A percentile compares a stretch with the other conserved stretches of the same genome.
Evolutionary conservation across 2,888 invertebrate species (phyloP).

Genomic region (Thelaira solivaga): DNA sequence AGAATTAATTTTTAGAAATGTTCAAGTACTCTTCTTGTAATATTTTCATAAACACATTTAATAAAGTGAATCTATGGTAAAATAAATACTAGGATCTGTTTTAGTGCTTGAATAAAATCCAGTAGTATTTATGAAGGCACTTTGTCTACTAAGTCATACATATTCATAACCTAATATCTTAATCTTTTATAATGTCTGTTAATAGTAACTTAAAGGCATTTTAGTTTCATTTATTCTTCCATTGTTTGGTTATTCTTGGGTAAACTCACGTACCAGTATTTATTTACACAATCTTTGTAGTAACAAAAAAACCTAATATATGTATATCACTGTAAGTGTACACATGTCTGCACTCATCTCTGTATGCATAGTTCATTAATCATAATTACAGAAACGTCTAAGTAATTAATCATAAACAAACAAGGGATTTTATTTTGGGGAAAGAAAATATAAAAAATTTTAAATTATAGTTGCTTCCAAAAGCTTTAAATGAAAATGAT

Average conservation of each 20-base stretch:
- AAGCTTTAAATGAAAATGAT: background rate
- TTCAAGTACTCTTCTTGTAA: too few relatives aligned
- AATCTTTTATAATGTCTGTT: constrained; percentile 45
- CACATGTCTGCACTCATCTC: background rate
- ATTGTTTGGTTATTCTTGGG: background rate
- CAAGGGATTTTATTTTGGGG: background rate
- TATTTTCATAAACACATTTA: too few relatives aligned
- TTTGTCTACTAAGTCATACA: background rate
- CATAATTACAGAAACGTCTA: constrained; percentile 49
- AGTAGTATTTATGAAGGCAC: background rate
- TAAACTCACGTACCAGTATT: background rate
- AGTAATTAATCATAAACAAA: constrained; percentile 54
- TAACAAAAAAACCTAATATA: background rate
- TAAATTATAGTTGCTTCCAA: background rate
- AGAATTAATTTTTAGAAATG: too few relatives aligned
- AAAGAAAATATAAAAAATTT: background rate
- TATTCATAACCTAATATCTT: constrained; percentile 24
- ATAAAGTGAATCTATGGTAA: too few relatives aligned
- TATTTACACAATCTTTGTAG: background rate
- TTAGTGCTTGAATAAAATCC: background rate
- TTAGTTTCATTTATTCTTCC: background rate
- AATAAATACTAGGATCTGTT: background rate
- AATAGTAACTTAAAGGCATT: constrained; percentile 32
- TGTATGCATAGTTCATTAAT: constrained; percentile 39
- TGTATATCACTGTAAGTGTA: background rate